These are phyloP conservation scores for Columbina picui DNA, from an alignment of 2,113 vertebrate species.

Conservation along the genomic window DNA sequence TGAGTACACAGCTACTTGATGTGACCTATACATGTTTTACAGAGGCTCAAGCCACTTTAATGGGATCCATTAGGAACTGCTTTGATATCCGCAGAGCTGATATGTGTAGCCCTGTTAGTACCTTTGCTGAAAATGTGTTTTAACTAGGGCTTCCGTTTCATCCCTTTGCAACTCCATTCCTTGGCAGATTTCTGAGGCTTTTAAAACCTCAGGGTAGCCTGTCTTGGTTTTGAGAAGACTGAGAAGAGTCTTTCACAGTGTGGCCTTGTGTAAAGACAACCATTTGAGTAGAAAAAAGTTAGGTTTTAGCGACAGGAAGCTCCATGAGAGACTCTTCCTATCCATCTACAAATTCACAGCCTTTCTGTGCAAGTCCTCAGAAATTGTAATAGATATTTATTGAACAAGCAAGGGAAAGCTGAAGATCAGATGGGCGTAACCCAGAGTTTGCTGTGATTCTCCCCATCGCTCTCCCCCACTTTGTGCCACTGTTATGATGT, in stretches of 20 bases:
- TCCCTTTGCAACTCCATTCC: background rate
- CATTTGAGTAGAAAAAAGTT: background rate
- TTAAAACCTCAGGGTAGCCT: background rate
- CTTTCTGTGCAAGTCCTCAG: background rate
- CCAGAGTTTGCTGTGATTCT: background rate
- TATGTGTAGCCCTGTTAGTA: background rate
- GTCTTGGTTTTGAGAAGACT: background rate
- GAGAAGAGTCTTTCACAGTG: background rate
- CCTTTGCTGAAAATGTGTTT: background rate
- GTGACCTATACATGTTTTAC: background rate
- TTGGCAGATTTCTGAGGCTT: background rate
- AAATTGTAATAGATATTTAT: background rate
- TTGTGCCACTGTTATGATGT: fast-evolving
- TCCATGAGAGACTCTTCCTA: background rate
- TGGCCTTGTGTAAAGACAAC: background rate
- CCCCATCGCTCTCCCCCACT: background rate
- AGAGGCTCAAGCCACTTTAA: background rate
- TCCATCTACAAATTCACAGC: background rate
- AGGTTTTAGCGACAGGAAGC: fast-evolving
- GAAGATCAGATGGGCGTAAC: background rate
- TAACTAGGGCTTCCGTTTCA: background rate
- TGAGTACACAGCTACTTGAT: background rate
- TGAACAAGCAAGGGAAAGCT: background rate
- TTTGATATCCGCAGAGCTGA: background rate
- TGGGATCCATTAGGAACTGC: background rate